Evolutionary conservation across 2,888 invertebrate genomes (phyloP), one percentile per base, ranked within the genome.

Genomic region (Strigamia crassipes): DNA sequence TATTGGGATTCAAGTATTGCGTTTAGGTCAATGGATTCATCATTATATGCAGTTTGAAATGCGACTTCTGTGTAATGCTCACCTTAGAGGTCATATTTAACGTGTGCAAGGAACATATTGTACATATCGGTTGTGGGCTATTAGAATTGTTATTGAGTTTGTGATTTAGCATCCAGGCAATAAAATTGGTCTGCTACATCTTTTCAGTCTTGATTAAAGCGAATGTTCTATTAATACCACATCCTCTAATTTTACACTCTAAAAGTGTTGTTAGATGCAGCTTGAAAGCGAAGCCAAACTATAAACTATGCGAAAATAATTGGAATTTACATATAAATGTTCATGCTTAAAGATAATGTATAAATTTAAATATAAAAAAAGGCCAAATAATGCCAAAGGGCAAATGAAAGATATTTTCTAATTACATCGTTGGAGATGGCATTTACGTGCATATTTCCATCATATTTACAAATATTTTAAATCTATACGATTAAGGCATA

Each of bases 1-100:
- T 73, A 27, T 73, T 73, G 13, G 56, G 73, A 73, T 31, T 73
- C 31, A 31, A 73, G 73, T 73, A 73, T 31, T 73, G 73, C 31
- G 18, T 56, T 9, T n/a, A 73, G 73, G 73, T 73, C 46, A 46
- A 46, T 46, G 46, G 46, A 46, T 46, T 46, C 46, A 46, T 46
- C 46, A 46, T 46, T 46, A 46, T 46, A 46, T 5, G 18, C 61
- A 61, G 23, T 23, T 23, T 0, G n/a, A 23, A 12, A 61, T 23
- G n/a, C 21, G 18, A n/a, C 61, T 61, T 61, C 73, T 66, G 8
- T 23, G 15, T 66, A 66, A 66, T 66, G 21, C 23, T 23, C 61
- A 18, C 21, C 12, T 23, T 21, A 12, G 21, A 66, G 61, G 23
- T 66, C 61, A 66, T 21, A 66, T 18, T 66, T 66, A 23, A n/a